Base-by-base conservation (phyloP, 2,113 vertebrate species). In the Carassius auratus region DNA sequence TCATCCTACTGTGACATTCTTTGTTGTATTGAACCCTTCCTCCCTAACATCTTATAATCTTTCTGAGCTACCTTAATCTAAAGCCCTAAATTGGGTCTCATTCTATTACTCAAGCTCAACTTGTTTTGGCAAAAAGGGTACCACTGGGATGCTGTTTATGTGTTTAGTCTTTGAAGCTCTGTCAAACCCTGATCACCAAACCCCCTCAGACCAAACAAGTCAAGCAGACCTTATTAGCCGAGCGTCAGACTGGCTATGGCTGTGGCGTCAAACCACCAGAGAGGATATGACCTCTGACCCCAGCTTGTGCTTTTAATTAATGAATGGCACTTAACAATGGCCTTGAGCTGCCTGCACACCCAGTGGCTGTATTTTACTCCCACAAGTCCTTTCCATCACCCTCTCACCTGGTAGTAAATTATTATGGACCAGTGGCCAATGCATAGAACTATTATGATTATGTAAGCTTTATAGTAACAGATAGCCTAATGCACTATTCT, bases 221-320 rank as follows among this genome's bases (percentile, higher is more conserved):
- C 73, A 71, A 19, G 45, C 55, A 69, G 74, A 75, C 52, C 76
- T 80, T 73, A 86, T 86, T 84, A 88, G 50, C 36, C 0, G 45
- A 85, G 86, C 84, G 59, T 88, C 87, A 84, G 80, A 45, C 85
- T 78, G 89, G 73, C 76, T 89, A 83, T 85, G 85, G 68, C 84
- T 48, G 12, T 50, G 87, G 90, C 61, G 68, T 89, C 80, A 73
- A 80, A 68, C 71, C 83, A 88, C 77, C 76, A 85, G 80, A 79
- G 85, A 90, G 66, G 86, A 84, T 80, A 26, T 82, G 76, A 84
- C 84, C 86, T 83, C 74, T 62, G 59, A 79, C 88, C 73, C 79
- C 59, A n/a, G 59, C 79, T 86, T 87, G 81, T 61, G 76, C 89
- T 85, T 87, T 86, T 88, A 77, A 89, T 85, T 91, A 84, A 89